phyloP scores from a whole-genome alignment of 2,113 vertebrate genomes.

The Myiagra hebetior region DNA sequence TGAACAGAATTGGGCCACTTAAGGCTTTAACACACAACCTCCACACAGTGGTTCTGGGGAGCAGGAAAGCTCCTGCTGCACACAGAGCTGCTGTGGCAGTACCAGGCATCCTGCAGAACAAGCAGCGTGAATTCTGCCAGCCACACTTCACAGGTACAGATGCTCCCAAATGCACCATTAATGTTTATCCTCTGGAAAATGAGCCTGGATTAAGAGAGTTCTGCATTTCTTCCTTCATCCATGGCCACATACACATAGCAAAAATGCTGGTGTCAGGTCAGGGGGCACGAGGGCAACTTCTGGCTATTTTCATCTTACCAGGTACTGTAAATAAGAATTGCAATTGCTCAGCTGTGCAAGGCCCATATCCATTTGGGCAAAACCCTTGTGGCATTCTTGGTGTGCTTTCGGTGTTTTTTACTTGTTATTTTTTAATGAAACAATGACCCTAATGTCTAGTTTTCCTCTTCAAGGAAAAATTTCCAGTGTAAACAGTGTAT shows the following conservation, averaged over 20 bases:
- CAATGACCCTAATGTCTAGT: background rate
- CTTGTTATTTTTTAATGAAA: background rate
- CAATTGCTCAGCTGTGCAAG: background rate
- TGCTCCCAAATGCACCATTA: background rate
- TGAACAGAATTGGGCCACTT: background rate
- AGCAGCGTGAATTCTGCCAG: background rate
- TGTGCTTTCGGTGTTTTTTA: background rate
- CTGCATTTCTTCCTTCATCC: background rate
- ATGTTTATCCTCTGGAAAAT: background rate
- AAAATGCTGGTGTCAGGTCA: background rate
- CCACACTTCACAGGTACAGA: background rate
- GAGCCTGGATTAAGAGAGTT: background rate
- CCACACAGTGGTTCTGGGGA: background rate
- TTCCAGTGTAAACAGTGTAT: background rate
- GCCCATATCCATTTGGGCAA: background rate
- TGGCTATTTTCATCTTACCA: background rate
- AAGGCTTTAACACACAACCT: background rate
- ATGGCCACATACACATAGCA: background rate
- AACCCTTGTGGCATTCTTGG: background rate
- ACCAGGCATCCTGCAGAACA: background rate
- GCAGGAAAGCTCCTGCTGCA: background rate
- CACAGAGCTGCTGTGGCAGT: background rate
- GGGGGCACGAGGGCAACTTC: background rate
- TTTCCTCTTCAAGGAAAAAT: background rate
- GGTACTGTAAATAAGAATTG: background rate